These are phyloP conservation scores for Eupithecia inturbata DNA, from an alignment of 2,888 invertebrate species.

Conservation along the genomic window DNA sequence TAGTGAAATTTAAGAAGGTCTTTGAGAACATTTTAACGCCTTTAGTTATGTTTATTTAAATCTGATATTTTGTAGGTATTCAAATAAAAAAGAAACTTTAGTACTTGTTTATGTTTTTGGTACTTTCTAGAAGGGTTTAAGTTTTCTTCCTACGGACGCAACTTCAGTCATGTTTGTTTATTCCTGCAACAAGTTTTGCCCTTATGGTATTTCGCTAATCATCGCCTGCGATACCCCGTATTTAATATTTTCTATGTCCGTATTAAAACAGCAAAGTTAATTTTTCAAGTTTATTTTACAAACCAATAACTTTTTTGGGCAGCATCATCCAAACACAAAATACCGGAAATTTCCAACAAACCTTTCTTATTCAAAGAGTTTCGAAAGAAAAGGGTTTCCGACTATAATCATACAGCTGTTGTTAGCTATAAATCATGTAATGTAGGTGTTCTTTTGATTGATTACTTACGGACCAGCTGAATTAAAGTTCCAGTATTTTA, in stretches of 20 bases:
- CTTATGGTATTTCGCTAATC: neutral
- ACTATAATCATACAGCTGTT: slow-evolving; percentile 63
- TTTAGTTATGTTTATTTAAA: neutral
- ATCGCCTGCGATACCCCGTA: neutral
- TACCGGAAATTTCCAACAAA: slow-evolving; percentile 41
- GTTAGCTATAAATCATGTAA: slow-evolving; percentile 70
- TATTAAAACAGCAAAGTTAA: neutral
- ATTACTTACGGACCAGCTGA: slow-evolving; percentile 58
- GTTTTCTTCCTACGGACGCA: neutral
- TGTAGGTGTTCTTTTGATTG: slow-evolving; percentile 68
- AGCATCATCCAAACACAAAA: slow-evolving; percentile 23
- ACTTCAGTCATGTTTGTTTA: neutral
- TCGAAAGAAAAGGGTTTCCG: slow-evolving; percentile 65
- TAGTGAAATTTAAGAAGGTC: slow-evolving; percentile 18
- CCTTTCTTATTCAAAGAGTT: slow-evolving; percentile 48
- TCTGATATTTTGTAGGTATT: too few species aligned
- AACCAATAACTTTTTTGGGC: neutral
- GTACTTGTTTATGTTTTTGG: too few species aligned
- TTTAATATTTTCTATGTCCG: too few species aligned
- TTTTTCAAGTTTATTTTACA: slow-evolving; percentile 5
- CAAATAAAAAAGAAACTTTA: too few species aligned
- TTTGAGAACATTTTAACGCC: neutral
- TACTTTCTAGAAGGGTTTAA: too few species aligned
- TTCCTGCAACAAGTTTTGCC: neutral
- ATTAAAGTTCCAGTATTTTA: slow-evolving; percentile 62